Base-by-base conservation (phyloP, 1,140 invertebrate species). In the Apis dorsata region DNA sequence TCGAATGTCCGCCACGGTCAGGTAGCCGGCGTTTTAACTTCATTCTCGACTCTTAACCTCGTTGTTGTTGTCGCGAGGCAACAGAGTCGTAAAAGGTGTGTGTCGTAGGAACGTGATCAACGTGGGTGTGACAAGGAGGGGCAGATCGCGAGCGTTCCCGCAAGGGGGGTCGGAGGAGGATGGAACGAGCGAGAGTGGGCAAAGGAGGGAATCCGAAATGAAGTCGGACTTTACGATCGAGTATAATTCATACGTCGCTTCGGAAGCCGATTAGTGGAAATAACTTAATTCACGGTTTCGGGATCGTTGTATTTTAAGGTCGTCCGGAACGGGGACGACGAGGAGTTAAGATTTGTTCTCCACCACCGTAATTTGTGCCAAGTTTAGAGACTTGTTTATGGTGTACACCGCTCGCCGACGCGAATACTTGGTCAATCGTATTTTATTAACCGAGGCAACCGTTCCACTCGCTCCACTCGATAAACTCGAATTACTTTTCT, bases 211-310 rank as follows among this genome's bases (percentile, higher is more conserved):
- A 86, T 87, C 59, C 77, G 72, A 79, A 88, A 88, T 83, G 65
- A 83, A 85, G 74, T 84, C 71, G 57, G 55, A 86, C 65, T 88
- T 88, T 88, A 88, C 80, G 84, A 88, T 88, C 86, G 74, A 72
- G 81, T 71, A 76, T 88, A 88, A 83, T 88, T 88, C 84, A 85
- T 70, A 53, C 44, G 78, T 59, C n/a, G 68, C 78, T 80, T 44
- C 86, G 70, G 86, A 88, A 88, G 84, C 84, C 84, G 87, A 88
- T 88, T 88, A 88, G 84, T 63, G 80, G 84, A 66, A 88, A 88
- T 88, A 88, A 88, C 87, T 88, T 88, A 81, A 88, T 88, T 88
- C 86, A 83, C 80, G 77, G 76, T 85, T 88, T 82, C 85, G 71
- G 82, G 60, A 53, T 49, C 62, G 63, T 34, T 66, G 65, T 76